Conservation (phyloP, 2,113 vertebrate genomes). For the Saccopteryx leptura region DNA sequence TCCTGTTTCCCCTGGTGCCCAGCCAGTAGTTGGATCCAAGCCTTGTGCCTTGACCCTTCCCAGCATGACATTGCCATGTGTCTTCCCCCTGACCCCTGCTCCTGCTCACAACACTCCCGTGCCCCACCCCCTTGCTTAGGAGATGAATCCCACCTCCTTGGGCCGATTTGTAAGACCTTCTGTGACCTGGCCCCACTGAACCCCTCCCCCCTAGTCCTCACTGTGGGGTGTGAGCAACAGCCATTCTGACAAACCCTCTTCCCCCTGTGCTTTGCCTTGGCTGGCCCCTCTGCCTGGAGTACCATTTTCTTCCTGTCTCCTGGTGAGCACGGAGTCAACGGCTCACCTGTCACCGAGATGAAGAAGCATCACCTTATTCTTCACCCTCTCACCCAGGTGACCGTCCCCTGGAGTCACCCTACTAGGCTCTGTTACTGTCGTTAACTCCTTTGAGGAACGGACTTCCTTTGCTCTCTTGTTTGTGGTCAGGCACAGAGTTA, state of each 20-base stretch:
- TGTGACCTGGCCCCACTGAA: neutral
- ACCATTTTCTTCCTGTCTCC: constrained; percentile 22
- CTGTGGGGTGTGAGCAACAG: neutral
- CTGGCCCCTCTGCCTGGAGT: neutral
- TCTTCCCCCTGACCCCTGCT: neutral
- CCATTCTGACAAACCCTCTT: neutral
- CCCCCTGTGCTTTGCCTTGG: neutral
- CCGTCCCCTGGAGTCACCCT: neutral
- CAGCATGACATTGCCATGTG: neutral
- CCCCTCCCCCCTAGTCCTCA: neutral
- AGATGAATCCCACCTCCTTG: neutral
- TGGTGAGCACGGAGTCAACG: neutral
- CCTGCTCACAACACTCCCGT: neutral
- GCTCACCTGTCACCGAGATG: neutral
- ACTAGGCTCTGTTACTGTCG: neutral
- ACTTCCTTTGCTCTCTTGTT: neutral
- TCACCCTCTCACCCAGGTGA: neutral
- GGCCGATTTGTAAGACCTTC: neutral
- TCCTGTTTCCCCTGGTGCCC: neutral
- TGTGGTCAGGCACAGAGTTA: neutral
- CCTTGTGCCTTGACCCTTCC: neutral
- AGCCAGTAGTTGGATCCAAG: neutral
- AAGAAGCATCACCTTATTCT: neutral
- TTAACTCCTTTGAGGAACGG: neutral
- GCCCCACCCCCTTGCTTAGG: neutral